phyloP scores from a whole-genome alignment of 2,113 vertebrate genomes.

The Ochotona princeps region DNA sequence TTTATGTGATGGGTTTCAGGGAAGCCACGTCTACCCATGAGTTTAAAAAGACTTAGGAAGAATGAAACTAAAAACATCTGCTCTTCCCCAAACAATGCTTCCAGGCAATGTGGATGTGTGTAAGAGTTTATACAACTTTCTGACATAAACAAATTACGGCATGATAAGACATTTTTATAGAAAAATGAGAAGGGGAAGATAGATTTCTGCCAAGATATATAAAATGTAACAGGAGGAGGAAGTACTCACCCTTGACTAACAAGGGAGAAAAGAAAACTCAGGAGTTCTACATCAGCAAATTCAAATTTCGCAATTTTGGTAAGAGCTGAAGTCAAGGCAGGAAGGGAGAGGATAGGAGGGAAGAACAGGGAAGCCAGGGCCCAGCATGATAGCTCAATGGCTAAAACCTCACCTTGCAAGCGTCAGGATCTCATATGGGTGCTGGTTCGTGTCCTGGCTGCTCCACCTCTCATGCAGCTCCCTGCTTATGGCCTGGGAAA shows the following conservation, averaged over 20 bases:
- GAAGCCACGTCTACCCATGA: not conserved
- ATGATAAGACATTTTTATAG: slow-evolving; percentile 18
- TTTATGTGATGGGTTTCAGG: not conserved
- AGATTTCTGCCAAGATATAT: slow-evolving; percentile 14
- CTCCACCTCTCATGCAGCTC: too few species aligned
- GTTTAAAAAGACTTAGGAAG: not conserved
- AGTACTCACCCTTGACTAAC: not conserved
- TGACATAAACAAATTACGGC: slow-evolving; percentile 34
- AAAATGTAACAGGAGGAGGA: slow-evolving; percentile 13
- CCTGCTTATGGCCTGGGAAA: too few species aligned
- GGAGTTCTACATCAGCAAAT: not conserved
- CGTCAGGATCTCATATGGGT: too few species aligned
- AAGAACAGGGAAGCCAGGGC: not conserved
- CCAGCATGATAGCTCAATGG: too few species aligned
- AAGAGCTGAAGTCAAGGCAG: not conserved
- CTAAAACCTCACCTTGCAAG: too few species aligned
- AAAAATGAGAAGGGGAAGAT: slow-evolving; percentile 42
- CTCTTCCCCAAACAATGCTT: not conserved
- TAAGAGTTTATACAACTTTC: not conserved
- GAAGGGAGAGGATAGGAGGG: not conserved
- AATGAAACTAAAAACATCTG: not conserved
- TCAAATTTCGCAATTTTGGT: not conserved
- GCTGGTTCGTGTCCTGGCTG: too few species aligned
- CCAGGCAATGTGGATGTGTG: not conserved
- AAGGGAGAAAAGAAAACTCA: slow-evolving; percentile 1